Percentiles rank a stretch among this genome's conserved stretches.
Evolutionary conservation across 2,113 vertebrate genomes (phyloP).

Genomic region (Kryptolebias marmoratus): DNA sequence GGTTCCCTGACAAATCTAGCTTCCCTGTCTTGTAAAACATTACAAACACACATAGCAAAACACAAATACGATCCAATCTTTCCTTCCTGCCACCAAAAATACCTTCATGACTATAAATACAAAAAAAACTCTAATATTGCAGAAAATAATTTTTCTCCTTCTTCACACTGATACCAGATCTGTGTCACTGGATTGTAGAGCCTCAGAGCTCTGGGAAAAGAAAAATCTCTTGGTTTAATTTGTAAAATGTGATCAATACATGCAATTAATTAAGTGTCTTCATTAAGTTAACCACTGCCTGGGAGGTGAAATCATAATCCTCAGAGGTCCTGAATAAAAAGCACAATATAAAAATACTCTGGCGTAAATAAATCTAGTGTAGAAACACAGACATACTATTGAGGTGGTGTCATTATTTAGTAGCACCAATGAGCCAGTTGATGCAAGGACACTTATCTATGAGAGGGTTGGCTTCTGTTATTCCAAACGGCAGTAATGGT

Average conservation of each 20-base stretch:
- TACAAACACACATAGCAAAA: constrained; percentile 44
- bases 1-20: constrained; percentile 51
- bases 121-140: constrained; percentile 45
- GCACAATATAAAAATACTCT: constrained; percentile 77
- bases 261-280: constrained; percentile 8
- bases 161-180: neutral
- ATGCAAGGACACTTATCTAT: constrained; percentile 75
- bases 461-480: constrained; percentile 57
- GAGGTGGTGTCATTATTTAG: constrained; percentile 35
- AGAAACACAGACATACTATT: constrained; percentile 56
- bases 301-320: constrained; percentile 42
- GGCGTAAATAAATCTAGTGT: constrained; percentile 60
- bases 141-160: constrained; percentile 2
- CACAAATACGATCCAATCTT: constrained; percentile 34
- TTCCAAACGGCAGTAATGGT: constrained; percentile 58
- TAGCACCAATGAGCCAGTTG: constrained; percentile 64
- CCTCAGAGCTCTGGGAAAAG: constrained; percentile 19
- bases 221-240: constrained; percentile 47
- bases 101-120: constrained; percentile 54
- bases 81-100: constrained; percentile 27
- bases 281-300: constrained; percentile 18
- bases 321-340: constrained; percentile 45
- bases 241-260: constrained; percentile 16
- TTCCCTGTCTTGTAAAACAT: constrained; percentile 41
- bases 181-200: neutral